Base-by-base conservation (phyloP, 2,797 vertebrate species). In the Spondyliosoma cantharus region DNA sequence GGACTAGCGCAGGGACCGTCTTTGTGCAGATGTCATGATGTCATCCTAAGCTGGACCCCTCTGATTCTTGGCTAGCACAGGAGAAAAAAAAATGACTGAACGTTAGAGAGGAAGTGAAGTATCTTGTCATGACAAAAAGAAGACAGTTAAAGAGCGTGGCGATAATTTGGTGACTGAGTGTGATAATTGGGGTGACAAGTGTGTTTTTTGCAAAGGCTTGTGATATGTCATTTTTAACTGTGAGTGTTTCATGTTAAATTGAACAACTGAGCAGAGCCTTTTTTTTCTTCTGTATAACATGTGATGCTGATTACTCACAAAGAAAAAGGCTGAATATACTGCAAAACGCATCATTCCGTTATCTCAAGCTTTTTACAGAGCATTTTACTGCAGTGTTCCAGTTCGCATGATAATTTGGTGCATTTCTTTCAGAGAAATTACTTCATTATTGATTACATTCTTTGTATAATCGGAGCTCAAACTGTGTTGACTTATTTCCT, bases 21-120 rank as follows among this genome's bases (percentile, higher is more conserved):
- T 90, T 90, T 89, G 90, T 89, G 86, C 81, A 84, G 86, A 85
- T 89, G 84, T 90, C 85, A 84, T 89, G 90, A 92, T 92, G 89
- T 93, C 87, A 91, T 91, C 76, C 74, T 60, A 61, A 59, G 75
- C 65, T 50, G 73, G 80, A 88, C 65, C 29, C 37, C 66, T 74
- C 61, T 76, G 56, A 37, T 19, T 78, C 27, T 15, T 27, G 58
- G 69, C 71, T 80, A 37, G 73, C 81, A 62, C 16, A n/a, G 50
- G 20, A 20, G 27, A 5, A 29, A 32, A 7, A 37, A 79, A 66
- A 61, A 71, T 16, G n/a, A 67, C 42, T 71, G 48, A 49, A 76
- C 19, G 71, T 62, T 42, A 59, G 27, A 62, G 64, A 37, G 25
- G 43, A 66, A 42, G 46, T 43, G 20, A 49, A 46, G 19, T 37